Conservation (phyloP, 1,140 invertebrate species). For the Yoshiicerus persimilis region DNA sequence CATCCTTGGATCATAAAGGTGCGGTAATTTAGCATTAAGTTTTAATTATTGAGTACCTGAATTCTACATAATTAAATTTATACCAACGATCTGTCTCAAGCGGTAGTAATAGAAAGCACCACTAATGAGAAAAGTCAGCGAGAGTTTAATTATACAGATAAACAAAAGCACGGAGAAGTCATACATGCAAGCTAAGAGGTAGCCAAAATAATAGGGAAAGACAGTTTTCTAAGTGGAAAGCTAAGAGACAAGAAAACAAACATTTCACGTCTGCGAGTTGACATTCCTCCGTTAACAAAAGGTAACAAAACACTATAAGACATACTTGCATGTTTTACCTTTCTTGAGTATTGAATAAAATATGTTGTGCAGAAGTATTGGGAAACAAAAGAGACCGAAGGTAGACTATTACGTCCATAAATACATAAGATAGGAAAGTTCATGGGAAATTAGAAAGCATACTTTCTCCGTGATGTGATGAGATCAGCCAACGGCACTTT, state of each 20-base stretch:
- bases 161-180: neutral
- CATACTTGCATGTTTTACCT: neutral
- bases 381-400: neutral
- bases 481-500: neutral
- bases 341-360: neutral
- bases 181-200: neutral
- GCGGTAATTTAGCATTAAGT: too few species aligned
- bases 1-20: too few species aligned
- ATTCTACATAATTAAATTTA: too few species aligned
- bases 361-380: neutral
- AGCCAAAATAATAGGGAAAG: neutral
- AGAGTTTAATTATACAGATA: neutral
- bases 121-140: neutral
- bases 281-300: neutral
- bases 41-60: too few species aligned
- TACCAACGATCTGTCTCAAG: too few species aligned
- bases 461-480: neutral
- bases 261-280: neutral
- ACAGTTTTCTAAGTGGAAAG: neutral
- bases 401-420: neutral
- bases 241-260: neutral
- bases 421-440: neutral
- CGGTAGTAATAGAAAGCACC: too few species aligned
- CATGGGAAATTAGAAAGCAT: neutral
- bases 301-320: neutral